Percentiles rank a stretch among this genome's conserved stretches.
These are phyloP conservation scores for Eristalinus aeneus DNA, from an alignment of 2,888 invertebrate genomes.

Conservation along the genomic window DNA sequence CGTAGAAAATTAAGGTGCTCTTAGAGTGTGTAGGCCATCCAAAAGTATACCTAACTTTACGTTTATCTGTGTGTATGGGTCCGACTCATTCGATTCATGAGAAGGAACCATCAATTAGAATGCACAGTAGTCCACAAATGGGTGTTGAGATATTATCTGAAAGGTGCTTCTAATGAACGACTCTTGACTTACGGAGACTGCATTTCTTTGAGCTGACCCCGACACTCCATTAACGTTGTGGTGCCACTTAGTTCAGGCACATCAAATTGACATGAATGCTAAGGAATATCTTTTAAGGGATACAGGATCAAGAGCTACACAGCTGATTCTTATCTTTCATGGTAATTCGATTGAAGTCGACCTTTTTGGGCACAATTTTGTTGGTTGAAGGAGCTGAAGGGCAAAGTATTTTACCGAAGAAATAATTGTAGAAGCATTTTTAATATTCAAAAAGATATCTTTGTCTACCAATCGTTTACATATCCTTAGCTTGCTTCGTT, in stretches of 20 bases:
- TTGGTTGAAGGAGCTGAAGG: no score
- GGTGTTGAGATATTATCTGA: not conserved
- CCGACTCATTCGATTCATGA: not conserved
- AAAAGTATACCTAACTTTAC: not conserved
- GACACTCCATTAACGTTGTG: not conserved
- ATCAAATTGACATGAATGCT: not conserved
- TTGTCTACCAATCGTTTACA: no score
- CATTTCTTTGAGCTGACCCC: not conserved
- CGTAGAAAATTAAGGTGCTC: slow-evolving; percentile 1
- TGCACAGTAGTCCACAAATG: not conserved
- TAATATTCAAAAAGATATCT: no score
- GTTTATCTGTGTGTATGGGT: not conserved
- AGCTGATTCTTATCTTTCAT: not conserved
- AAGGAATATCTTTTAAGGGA: not conserved
- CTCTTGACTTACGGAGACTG: not conserved
- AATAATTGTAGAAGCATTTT: no score
- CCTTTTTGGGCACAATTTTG: not conserved
- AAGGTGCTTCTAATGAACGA: not conserved
- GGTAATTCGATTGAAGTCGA: no score
- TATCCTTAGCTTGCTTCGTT: no score
- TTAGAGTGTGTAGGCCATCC: not conserved
- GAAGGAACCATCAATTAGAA: not conserved
- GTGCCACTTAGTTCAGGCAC: not conserved
- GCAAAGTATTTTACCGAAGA: no score
- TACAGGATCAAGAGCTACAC: not conserved